A percentile compares a stretch with the other conserved stretches of the same genome.
These are phyloP conservation scores for Acanthiza pusilla DNA, from an alignment of 2,797 vertebrate species.

Conservation along the genomic window DNA sequence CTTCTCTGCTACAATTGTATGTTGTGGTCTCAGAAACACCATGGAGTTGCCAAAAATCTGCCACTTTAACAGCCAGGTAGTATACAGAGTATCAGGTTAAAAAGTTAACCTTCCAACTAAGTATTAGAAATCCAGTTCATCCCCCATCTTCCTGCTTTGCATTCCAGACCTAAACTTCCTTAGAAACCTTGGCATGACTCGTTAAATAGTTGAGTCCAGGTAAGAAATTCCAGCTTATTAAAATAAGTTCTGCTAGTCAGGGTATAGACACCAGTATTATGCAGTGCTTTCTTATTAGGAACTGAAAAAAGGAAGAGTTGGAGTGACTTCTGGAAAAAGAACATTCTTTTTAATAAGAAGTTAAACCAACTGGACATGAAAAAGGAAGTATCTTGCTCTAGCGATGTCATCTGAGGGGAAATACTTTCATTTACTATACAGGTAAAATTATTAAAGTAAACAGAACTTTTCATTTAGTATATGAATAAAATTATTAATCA, in stretches of 20 bases:
- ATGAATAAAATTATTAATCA: not conserved
- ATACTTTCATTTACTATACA: not conserved
- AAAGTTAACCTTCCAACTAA: not conserved
- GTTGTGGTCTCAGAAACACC: not conserved
- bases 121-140: not conserved
- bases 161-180: not conserved
- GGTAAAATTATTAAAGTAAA: not conserved
- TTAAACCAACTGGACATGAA: not conserved
- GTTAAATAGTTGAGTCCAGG: not conserved
- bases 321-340: not conserved
- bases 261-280: not conserved
- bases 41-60: not conserved
- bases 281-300: not conserved
- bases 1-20: not conserved
- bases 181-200: slow-evolving; percentile 19
- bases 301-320: not conserved
- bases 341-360: not conserved
- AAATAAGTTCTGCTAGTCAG: not conserved
- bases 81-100: not conserved
- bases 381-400: not conserved
- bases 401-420: not conserved
- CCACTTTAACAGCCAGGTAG: not conserved
- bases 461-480: not conserved
- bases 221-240: slow-evolving; percentile 3
- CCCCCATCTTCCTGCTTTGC: not conserved